Evolutionary conservation across 2,888 invertebrate genomes (phyloP), one percentile per base, ranked within the genome.

Genomic region (Cordilura impudica): DNA sequence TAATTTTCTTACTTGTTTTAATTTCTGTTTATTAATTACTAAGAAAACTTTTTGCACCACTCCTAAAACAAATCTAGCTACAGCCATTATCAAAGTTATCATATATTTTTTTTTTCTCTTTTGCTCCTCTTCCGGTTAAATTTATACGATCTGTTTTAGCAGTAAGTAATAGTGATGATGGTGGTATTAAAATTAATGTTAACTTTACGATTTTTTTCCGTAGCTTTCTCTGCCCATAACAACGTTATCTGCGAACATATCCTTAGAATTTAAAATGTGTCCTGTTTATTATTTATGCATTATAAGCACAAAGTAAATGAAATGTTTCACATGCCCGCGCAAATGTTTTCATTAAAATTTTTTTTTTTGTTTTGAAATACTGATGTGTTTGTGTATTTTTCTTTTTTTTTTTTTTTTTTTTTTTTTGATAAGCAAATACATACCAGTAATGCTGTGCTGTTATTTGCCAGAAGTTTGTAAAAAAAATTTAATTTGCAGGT

Each of bases 231-330:
- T 39, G n/a, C n/a, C n/a, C 12, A 39, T 39, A 45, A 49, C 19
- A 63, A 4, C 31, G 8, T 31, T 49, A 23, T 51, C 51, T 35
- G n/a, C 14, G 21, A 23, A 19, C 26, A 61, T 47, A 47, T 47
- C 16, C 31, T 35, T n/a, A 51, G 51, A 35, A 35, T n/a, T 65
- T 51, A 63, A 63, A 8, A 54, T 45, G 26, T 56, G 26, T 65
- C 49, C 45, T 71, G 53, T 66, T 72, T 72, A 61, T 61, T 66
- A 71, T 77, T 71, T 77, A 71, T 77, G 66, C 65, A 77, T 77
- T 66, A 70, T 76, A 49, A 60, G 58, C 51, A 60, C 65, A 56
- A 76, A 65, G 65, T 70, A 43, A 65, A 70, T 51, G n/a, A 49
- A 70, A 70, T 53, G 26, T 69, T 69, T 63, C 49, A 56, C 69